Evolutionary conservation across 2,888 invertebrate species (phyloP), one percentile per base, ranked within the genome.

Genomic region (Hypolimnas misippus): DNA sequence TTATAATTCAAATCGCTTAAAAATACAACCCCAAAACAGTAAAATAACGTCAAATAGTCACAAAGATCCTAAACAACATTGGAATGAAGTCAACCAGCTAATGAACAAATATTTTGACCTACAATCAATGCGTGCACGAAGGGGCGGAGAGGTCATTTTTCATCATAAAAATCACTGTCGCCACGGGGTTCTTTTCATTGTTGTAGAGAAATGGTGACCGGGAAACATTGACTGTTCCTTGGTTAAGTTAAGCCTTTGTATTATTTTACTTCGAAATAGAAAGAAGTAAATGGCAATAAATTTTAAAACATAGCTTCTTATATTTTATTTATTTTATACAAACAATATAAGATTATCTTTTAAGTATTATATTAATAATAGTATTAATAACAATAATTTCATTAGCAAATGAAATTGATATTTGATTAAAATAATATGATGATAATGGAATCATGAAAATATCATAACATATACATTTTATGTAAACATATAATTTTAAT

Each of bases 101-200:
- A 83, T 82, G 83, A 81, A 83, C 83, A 82, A 84, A 84, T 82
- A 80, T 85, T 83, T 83, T 80, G 73, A 75, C 76, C 73, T 72
- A 81, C 81, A 84, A 84, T 83, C 83, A 78, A 77, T 74, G 77
- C 73, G 72, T 57, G 25, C 33, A 56, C 70, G 74, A 68, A 68
- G 70, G 78, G 19, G 12, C 44, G 21, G 29, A 49, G 29, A 16
- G 29, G 81, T 78, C 79, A 86, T 87, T 87, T 88, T 86, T 87
- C 83, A 83, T 85, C 79, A 78, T 85, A 85, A 87, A 84, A 87
- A 81, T 79, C 76, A 73, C 69, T 64, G 72, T 73, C 67, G 73
- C 76, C 71, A 59, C 65, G 77, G 79, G 78, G 78, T 76, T 75
- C 69, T 79, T 82, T 82, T 83, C 82, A 81, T 80, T 83, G 79